Conservation (phyloP, 2,888 invertebrate genomes). For the Mamestra brassicae region DNA sequence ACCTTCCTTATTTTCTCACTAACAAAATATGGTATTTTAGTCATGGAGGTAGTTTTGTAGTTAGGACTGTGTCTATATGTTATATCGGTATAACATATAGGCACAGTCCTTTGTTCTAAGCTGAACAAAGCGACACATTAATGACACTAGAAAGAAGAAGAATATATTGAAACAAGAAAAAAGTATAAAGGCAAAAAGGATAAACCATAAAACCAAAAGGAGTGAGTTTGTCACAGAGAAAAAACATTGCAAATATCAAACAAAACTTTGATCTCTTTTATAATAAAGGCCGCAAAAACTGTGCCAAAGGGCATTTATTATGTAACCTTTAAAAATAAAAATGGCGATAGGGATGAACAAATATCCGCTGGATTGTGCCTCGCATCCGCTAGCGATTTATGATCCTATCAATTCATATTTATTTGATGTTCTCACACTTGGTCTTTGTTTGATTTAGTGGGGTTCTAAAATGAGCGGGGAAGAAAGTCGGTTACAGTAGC, state of each 20-base stretch:
- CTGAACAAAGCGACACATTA: neutral
- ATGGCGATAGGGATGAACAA: conserved; percentile 73
- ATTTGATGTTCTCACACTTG: conserved; percentile 87
- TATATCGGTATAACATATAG: neutral
- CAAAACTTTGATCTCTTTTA: conserved; percentile 25
- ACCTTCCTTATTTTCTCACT: too few species aligned
- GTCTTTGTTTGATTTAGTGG: conserved; percentile 53
- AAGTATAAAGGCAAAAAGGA: conserved; percentile 19
- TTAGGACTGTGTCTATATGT: too few species aligned
- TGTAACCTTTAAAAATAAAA: conserved; percentile 71
- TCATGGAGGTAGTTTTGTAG: too few species aligned
- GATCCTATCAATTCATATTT: conserved; percentile 85
- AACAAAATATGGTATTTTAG: too few species aligned
- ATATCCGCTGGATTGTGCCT: conserved; percentile 76
- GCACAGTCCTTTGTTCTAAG: neutral
- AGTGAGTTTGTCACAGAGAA: conserved; percentile 20
- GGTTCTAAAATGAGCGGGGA: conserved; percentile 67
- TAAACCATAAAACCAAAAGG: conserved; percentile 19
- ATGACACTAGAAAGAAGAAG: neutral
- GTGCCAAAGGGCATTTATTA: conserved; percentile 73
- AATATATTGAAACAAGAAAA: neutral
- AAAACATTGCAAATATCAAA: conserved; percentile 40
- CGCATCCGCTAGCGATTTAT: conserved; percentile 70
- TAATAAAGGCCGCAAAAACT: conserved; percentile 67
- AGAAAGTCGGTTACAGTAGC: neutral